Evolutionary conservation across 1,140 invertebrate species (phyloP).

Genomic region (Heliothis subflexa): DNA sequence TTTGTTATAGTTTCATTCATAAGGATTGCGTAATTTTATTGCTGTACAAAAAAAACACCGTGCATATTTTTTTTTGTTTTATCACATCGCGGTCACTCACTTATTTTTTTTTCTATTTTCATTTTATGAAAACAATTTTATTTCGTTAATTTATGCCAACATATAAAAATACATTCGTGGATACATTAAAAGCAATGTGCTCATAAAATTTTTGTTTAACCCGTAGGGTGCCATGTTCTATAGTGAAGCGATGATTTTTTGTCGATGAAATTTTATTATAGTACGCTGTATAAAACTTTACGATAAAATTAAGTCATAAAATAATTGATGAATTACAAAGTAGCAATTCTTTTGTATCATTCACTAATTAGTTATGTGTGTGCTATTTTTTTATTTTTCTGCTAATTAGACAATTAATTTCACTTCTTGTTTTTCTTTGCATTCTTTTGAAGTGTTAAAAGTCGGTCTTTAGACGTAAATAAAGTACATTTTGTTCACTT

Average conservation of each 20-base stretch:
- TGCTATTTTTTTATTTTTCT: background rate
- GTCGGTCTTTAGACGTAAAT: too few relatives aligned
- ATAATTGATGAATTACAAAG: slow-evolving; percentile 22
- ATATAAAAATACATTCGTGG: slow-evolving; percentile 57
- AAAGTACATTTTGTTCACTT: too few relatives aligned
- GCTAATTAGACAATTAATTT: too few relatives aligned
- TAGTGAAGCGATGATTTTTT: slow-evolving; percentile 50
- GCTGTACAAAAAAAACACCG: background rate
- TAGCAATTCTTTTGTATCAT: slow-evolving; percentile 9
- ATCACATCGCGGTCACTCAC: slow-evolving; percentile 28
- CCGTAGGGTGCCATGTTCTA: slow-evolving; percentile 51
- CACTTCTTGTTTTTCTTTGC: too few relatives aligned
- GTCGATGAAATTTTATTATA: slow-evolving; percentile 52
- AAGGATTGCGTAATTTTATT: slow-evolving; percentile 20
- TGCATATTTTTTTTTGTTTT: slow-evolving; percentile 21
- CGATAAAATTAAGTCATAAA: slow-evolving; percentile 31
- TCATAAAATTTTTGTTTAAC: slow-evolving; percentile 61
- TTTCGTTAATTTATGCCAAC: slow-evolving; percentile 59
- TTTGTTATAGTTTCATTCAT: slow-evolving; percentile 29
- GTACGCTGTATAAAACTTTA: slow-evolving; percentile 20
- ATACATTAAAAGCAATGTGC: slow-evolving; percentile 53
- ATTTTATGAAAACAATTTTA: slow-evolving; percentile 42
- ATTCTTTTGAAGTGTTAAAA: too few relatives aligned
- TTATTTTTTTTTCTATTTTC: slow-evolving; percentile 41
- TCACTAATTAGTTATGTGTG: background rate